phyloP scores from a whole-genome alignment of 2,113 vertebrate genomes.

The Aptenodytes patagonicus region DNA sequence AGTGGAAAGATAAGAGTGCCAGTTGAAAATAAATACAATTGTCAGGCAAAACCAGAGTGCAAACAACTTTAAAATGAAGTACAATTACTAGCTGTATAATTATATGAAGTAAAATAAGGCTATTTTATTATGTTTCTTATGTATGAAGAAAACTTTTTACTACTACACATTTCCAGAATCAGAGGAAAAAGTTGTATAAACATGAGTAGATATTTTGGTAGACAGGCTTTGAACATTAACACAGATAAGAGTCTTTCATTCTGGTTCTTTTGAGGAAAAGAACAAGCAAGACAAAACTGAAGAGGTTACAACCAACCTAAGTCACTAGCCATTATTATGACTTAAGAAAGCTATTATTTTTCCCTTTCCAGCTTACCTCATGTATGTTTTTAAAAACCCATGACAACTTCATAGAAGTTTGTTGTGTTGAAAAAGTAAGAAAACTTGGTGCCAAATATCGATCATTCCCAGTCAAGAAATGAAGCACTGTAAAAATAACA shows the following conservation, averaged over 20 bases:
- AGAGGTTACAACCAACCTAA: not conserved
- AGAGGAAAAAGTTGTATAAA: not conserved
- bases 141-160: not conserved
- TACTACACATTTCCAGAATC: not conserved
- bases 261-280: not conserved
- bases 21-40: not conserved
- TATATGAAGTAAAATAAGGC: not conserved
- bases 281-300: not conserved
- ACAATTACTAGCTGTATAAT: not conserved
- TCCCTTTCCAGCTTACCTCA: constrained; percentile 74
- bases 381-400: constrained; percentile 85
- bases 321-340: not conserved
- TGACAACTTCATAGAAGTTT: constrained; percentile 83
- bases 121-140: not conserved
- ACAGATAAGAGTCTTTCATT: not conserved
- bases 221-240: not conserved
- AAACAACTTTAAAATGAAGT: not conserved
- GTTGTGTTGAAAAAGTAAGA: constrained; percentile 87
- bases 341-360: not conserved
- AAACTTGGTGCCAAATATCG: constrained; percentile 80
- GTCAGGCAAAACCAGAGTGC: not conserved
- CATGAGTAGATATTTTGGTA: not conserved
- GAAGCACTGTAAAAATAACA: constrained; percentile 76
- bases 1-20: not conserved
- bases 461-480: constrained; percentile 86